Base-by-base conservation (phyloP, 2,113 vertebrate species). In the Actenoides lindsayi region DNA sequence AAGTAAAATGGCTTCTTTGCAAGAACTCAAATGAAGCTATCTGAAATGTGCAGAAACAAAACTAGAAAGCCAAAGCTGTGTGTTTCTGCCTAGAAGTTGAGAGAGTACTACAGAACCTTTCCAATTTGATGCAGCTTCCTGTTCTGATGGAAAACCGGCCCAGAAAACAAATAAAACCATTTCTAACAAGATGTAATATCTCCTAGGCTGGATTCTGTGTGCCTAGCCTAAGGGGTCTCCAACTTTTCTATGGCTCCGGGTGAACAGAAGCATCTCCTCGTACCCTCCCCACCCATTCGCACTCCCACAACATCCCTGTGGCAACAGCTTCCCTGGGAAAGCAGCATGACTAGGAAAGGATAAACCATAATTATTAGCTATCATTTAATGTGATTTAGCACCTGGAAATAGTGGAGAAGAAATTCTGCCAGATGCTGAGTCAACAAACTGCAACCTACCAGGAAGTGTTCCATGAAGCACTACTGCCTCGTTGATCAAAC, bases 241-340 rank as follows among this genome's bases (percentile, higher is more conserved):
- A 63, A 83, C 53, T 68, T 93, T 96, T 94, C 6, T 53, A 20
- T 93, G 86, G 79, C 96, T 96, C 6, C 7, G 1, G 88, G 90
- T 94, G 83, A 94, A 28, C 79, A 90, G 93, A 63, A 95, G 59
- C 74, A 81, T 79, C 94, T 94, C 51, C 64, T 8, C 25, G 35
- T 92, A 90, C 51, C 76, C 86, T 96, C 68, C 88, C 86, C 95
- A 95, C 92, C 86, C 90, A 65, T 96, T 20, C 86, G 20, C 93
- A 67, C 86, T 78, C 90, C 90, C 80, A 96, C 92, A 96, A 92
- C 83, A 88, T 13, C 96, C 96, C 96, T 81, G 95, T 96, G 92
- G 96, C 92, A 97, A 94, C 88, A 90, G 82, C 90, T 96, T 95
- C 79, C 85, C 90, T 96, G 96, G 93, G 96, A 96, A 96, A 96